phyloP scores from a whole-genome alignment of 2,797 vertebrate genomes.

The Notolabrus celidotus region DNA sequence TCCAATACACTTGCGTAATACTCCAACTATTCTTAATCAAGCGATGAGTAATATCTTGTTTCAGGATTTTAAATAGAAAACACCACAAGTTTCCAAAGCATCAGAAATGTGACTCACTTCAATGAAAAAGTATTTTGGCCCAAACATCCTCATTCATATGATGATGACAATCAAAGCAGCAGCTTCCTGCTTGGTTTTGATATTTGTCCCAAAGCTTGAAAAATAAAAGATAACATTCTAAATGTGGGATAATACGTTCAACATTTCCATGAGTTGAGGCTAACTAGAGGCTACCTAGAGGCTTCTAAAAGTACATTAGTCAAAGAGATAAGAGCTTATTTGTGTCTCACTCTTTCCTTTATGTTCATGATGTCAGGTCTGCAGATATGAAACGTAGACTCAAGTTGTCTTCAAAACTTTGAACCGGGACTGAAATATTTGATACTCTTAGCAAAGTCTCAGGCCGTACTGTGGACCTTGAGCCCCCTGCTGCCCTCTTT shows the following conservation, averaged over 20 bases:
- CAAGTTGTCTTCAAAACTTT: too few relatives aligned
- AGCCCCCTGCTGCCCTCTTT: too few relatives aligned
- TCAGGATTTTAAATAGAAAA: neutral
- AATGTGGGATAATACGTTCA: neutral
- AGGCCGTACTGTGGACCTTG: too few relatives aligned
- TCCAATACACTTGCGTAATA: neutral
- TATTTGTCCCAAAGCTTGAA: neutral
- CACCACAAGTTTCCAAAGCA: constrained; percentile 12
- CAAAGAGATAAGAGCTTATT: neutral
- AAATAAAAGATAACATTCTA: neutral
- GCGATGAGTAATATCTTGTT: neutral
- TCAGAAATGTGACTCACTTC: neutral
- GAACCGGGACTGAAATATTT: too few relatives aligned
- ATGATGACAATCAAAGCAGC: neutral
- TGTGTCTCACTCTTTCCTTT: neutral
- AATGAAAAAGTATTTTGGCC: neutral
- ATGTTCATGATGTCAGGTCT: too few relatives aligned
- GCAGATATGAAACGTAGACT: too few relatives aligned
- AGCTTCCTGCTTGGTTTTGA: neutral
- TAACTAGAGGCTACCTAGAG: neutral
- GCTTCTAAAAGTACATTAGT: neutral
- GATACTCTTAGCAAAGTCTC: too few relatives aligned
- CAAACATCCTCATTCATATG: neutral
- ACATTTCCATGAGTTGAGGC: neutral
- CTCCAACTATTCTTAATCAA: neutral